Evolutionary conservation across 2,888 invertebrate species (phyloP).

Genomic region (Oscheius onirici): DNA sequence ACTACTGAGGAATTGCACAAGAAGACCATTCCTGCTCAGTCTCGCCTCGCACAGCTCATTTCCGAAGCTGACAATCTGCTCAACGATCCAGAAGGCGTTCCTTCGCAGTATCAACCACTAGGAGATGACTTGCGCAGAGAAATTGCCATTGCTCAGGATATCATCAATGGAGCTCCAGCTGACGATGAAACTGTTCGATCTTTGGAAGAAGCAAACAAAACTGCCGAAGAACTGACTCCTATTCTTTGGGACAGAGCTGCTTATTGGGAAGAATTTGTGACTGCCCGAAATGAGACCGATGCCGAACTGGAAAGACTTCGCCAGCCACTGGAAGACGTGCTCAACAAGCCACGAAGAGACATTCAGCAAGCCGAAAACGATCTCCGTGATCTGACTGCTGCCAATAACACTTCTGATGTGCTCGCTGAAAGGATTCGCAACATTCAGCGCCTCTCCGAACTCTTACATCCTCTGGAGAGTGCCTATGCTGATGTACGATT

Average conservation of each 20-base stretch:
- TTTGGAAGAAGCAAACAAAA: slow-evolving; percentile 36
- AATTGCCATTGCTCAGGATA: slow-evolving; percentile 31
- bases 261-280: slow-evolving; percentile 52
- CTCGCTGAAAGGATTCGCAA: slow-evolving; percentile 39
- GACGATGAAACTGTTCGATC: slow-evolving; percentile 35
- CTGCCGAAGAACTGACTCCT: slow-evolving; percentile 39
- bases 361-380: slow-evolving; percentile 37
- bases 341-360: slow-evolving; percentile 34
- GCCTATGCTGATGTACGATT: slow-evolving; percentile 64
- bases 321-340: slow-evolving; percentile 37
- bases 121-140: slow-evolving; percentile 39
- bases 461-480: slow-evolving; percentile 57
- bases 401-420: slow-evolving; percentile 36
- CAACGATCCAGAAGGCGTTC: slow-evolving; percentile 44
- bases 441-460: slow-evolving; percentile 55
- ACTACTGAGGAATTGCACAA: slow-evolving; percentile 40
- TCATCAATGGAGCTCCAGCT: slow-evolving; percentile 23
- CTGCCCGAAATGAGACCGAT: slow-evolving; percentile 51
- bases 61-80: slow-evolving; percentile 43
- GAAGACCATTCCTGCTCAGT: slow-evolving; percentile 31
- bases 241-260: slow-evolving; percentile 46
- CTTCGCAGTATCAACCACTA: slow-evolving; percentile 40
- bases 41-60: slow-evolving; percentile 43
- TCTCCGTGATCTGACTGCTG: slow-evolving; percentile 33
- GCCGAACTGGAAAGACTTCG: slow-evolving; percentile 46